These are phyloP conservation scores for Matsumyia berberina DNA, from an alignment of 2,888 invertebrate species.

Conservation along the genomic window DNA sequence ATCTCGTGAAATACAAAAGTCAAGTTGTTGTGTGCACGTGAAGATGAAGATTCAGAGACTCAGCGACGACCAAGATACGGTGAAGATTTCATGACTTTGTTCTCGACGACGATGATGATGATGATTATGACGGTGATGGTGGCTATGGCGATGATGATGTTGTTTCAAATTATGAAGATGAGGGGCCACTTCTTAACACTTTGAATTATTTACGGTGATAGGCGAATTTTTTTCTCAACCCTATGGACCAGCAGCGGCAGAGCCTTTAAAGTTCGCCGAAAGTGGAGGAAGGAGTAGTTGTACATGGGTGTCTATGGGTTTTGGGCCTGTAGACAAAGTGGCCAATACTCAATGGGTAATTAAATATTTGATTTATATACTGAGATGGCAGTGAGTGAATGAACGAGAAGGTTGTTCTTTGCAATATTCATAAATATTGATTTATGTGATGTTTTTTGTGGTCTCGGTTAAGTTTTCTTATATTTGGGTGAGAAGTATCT, in stretches of 20 bases:
- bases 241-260: constrained; percentile 16
- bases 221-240: constrained; percentile 63
- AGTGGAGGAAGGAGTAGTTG: constrained; percentile 60
- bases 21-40: constrained; percentile 64
- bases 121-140: constrained; percentile 40
- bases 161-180: constrained; percentile 73
- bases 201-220: constrained; percentile 76
- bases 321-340: constrained; percentile 74
- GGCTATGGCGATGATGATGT: constrained; percentile 61
- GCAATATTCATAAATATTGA: constrained; percentile 71
- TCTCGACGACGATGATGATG: constrained; percentile 48
- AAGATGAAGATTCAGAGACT: constrained; percentile 70
- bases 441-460: constrained; percentile 66
- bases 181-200: constrained; percentile 68
- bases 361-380: constrained; percentile 74
- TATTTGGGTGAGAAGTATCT: constrained; percentile 16
- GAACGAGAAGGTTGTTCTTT: constrained; percentile 55
- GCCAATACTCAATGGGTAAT: constrained; percentile 75
- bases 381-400: constrained; percentile 31
- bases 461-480: constrained; percentile 26
- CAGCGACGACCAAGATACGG: constrained; percentile 39
- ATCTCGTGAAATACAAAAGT: constrained; percentile 53
- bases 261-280: constrained; percentile 73
- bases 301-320: constrained; percentile 71
- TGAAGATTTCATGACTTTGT: constrained; percentile 51